phyloP scores from a whole-genome alignment of 2,113 vertebrate species.

The Micronycteris hirsuta region DNA sequence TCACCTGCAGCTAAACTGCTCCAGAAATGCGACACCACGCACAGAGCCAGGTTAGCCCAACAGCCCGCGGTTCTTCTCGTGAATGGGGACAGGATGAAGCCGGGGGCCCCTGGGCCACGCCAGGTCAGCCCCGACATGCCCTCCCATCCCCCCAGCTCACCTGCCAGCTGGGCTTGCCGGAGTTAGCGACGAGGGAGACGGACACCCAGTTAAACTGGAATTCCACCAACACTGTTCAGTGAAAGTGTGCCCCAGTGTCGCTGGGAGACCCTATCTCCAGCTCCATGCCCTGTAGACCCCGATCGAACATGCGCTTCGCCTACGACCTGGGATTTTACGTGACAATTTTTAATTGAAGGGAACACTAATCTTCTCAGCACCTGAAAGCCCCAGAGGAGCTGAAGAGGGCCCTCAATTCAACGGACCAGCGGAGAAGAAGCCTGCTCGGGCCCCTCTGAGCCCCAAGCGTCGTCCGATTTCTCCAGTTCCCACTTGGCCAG shows the following conservation, averaged over 20 bases:
- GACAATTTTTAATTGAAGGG: neutral
- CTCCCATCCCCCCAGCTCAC: neutral
- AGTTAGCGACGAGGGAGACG: neutral
- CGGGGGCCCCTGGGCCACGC: rapidly evolving
- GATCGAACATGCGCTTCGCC: neutral
- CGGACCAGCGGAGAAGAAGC: too few relatives aligned
- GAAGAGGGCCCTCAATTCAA: neutral
- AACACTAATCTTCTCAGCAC: neutral
- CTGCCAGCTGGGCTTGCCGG: neutral
- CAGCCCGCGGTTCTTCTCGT: rapidly evolving
- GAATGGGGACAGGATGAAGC: neutral
- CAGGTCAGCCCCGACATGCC: neutral
- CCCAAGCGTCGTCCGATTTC: neutral
- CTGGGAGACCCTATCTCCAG: too few relatives aligned
- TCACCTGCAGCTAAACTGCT: neutral
- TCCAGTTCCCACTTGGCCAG: neutral
- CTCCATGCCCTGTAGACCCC: neutral
- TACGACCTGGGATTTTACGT: neutral
- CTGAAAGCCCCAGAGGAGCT: neutral
- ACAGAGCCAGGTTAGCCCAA: rapidly evolving
- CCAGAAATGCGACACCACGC: rapidly evolving
- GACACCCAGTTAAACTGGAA: neutral
- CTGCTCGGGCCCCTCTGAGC: neutral
- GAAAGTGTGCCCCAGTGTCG: neutral
- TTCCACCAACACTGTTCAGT: neutral